Base-by-base conservation (phyloP, 2,797 vertebrate genomes). In the Myripristis jacobus region DNA sequence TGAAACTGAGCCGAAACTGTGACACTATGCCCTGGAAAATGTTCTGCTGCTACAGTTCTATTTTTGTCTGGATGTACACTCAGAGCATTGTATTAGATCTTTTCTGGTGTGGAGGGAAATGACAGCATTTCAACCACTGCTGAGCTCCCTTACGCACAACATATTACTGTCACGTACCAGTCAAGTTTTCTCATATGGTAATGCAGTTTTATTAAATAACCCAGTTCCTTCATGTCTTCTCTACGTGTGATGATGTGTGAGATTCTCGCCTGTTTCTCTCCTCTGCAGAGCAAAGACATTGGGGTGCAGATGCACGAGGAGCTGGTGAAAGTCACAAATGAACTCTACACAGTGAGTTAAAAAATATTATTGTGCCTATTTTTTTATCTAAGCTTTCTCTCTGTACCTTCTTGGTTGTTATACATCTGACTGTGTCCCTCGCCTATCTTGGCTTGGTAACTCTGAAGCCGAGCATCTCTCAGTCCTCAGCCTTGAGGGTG, bases 251-350 rank as follows among this genome's bases (percentile, higher is more conserved):
- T n/a, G n/a, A 10, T 25, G 13, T 41, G 0, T 65, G n/a, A 71
- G 55, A 48, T 12, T 3, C 12, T 75, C n/a, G 18, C 19, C 34
- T 77, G 6, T 58, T 51, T 46, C 8, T 77, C 10, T 84, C 56
- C 24, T 59, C 94, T 90, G 18, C 93, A 98, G 97, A 98, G 97
- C 88, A 98, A 98, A 89, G 97, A 98, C 82, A 97, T 98, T 3
- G 97, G 97, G 4, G 92, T 97, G 16, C 97, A 98, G 92, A 98
- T 98, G 97, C 97, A 98, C 0, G 97, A 98, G 57, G 96, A 98
- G 66, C 92, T 98, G 3, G 91, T 97, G 88, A 98, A 98, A 63
- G 96, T 98, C 89, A 98, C 97, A 75, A 98, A 96, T 0, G 97
- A 98, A 87, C 95, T 98, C 34, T 98, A 98, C 92, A 97, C 97